A percentile compares a stretch with the other conserved stretches of the same genome.
Conservation (phyloP, 2,888 invertebrate genomes). For the Prenolepis imparis region DNA sequence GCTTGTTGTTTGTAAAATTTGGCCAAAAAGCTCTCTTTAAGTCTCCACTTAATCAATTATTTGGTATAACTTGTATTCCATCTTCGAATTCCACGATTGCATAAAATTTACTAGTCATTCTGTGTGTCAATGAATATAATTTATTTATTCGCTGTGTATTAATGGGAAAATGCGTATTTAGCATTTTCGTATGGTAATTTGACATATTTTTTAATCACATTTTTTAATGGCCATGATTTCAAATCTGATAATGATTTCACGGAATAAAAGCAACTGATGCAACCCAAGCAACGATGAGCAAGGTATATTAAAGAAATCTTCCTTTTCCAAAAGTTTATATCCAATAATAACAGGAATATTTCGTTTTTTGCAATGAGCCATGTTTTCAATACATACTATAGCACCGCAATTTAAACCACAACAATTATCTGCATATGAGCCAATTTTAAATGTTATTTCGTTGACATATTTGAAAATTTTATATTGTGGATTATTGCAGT, state of each 20-base stretch:
- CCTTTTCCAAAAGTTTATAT: neutral
- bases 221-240: conserved; percentile 24
- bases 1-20: no score
- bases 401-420: no score
- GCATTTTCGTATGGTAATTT: neutral
- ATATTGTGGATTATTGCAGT: no score
- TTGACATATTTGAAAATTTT: no score
- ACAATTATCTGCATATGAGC: no score
- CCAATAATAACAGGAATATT: conserved; percentile 28
- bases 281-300: conserved; percentile 3
- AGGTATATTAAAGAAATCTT: neutral
- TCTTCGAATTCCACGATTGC: conserved; percentile 18
- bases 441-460: no score
- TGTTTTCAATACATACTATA: conserved; percentile 23
- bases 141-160: neutral
- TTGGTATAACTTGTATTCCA: no score
- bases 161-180: conserved; percentile 16
- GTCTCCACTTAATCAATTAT: no score
- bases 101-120: neutral
- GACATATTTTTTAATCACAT: conserved; percentile 7
- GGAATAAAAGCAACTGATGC: no score
- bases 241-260: conserved; percentile 17
- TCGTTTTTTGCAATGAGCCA: neutral
- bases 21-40: no score
- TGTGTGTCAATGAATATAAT: neutral